Percentiles rank a stretch among this genome's conserved stretches.
Evolutionary conservation across 2,888 invertebrate species (phyloP).

Genomic region (Hybos culiciformis): DNA sequence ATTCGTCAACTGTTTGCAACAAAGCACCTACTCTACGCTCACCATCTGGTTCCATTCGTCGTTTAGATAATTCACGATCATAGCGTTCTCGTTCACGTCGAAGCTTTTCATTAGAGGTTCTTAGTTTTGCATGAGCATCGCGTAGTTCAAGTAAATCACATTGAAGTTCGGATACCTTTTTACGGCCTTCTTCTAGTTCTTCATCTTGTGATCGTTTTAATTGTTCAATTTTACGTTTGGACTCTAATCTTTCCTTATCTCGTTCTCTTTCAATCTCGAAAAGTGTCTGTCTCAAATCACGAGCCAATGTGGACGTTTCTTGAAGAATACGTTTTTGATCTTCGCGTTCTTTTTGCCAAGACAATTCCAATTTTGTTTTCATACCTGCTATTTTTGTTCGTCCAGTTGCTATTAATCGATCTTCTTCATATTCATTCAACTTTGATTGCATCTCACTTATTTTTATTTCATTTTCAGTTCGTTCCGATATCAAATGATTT

Average conservation of each 20-base stretch:
- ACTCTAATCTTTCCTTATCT: slow-evolving; percentile 76
- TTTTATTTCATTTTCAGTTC: slow-evolving; percentile 73
- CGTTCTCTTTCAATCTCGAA: slow-evolving; percentile 82
- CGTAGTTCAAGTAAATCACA: slow-evolving; percentile 76
- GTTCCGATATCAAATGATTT: slow-evolving; percentile 80
- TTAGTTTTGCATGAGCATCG: slow-evolving; percentile 80
- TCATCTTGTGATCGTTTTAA: slow-evolving; percentile 72
- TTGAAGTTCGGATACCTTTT: slow-evolving; percentile 70
- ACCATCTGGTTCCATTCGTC: slow-evolving; percentile 47
- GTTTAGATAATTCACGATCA: slow-evolving; percentile 62
- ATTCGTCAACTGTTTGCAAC: slow-evolving; percentile 64
- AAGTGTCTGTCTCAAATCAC: slow-evolving; percentile 74
- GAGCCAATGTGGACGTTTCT: slow-evolving; percentile 78
- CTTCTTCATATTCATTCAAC: slow-evolving; percentile 63
- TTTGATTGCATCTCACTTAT: slow-evolving; percentile 78
- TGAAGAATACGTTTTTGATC: slow-evolving; percentile 81
- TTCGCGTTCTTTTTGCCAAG: slow-evolving; percentile 89
- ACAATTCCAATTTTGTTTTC: slow-evolving; percentile 75
- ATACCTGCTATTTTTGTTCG: slow-evolving; percentile 74
- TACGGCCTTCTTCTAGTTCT: slow-evolving; percentile 77
- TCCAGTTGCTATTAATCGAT: slow-evolving; percentile 66
- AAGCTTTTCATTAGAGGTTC: slow-evolving; percentile 82
- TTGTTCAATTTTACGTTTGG: slow-evolving; percentile 73
- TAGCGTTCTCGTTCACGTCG: slow-evolving; percentile 74
- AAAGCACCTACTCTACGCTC: slow-evolving; percentile 58